phyloP scores from a whole-genome alignment of 1,140 invertebrate species.

The Diachasma alloeum region DNA sequence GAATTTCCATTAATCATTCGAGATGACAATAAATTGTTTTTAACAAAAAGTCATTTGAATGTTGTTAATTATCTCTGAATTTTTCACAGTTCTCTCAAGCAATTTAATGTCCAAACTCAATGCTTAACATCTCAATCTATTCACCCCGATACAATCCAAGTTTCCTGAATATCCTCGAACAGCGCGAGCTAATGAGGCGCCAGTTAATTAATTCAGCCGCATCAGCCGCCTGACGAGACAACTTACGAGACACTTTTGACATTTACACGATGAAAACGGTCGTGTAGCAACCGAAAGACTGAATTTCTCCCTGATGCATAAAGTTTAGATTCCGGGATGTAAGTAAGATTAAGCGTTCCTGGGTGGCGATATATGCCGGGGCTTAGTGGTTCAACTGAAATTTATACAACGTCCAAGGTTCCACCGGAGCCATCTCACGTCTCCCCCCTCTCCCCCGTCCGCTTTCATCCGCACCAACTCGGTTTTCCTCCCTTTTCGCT shows the following conservation, averaged over 20 bases:
- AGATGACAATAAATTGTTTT: too few species aligned
- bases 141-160: neutral
- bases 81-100: too few species aligned
- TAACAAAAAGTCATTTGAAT: neutral
- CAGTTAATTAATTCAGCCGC: neutral
- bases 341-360: constrained; percentile 39
- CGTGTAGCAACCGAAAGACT: neutral
- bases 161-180: neutral
- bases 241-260: too few species aligned
- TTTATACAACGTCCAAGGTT: constrained; percentile 35
- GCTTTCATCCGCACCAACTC: neutral
- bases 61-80: too few species aligned
- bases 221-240: neutral
- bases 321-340: constrained; percentile 21
- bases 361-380: constrained; percentile 28
- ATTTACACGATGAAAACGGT: neutral
- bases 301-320: neutral
- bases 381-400: constrained; percentile 32
- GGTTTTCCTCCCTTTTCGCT: neutral
- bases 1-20: too few species aligned
- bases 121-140: too few species aligned
- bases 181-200: neutral
- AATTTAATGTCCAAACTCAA: too few species aligned
- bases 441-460: too few species aligned
- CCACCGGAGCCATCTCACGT: too few species aligned